Evolutionary conservation across 2,113 vertebrate species (phyloP).

Genomic region (Oenanthe melanoleuca): DNA sequence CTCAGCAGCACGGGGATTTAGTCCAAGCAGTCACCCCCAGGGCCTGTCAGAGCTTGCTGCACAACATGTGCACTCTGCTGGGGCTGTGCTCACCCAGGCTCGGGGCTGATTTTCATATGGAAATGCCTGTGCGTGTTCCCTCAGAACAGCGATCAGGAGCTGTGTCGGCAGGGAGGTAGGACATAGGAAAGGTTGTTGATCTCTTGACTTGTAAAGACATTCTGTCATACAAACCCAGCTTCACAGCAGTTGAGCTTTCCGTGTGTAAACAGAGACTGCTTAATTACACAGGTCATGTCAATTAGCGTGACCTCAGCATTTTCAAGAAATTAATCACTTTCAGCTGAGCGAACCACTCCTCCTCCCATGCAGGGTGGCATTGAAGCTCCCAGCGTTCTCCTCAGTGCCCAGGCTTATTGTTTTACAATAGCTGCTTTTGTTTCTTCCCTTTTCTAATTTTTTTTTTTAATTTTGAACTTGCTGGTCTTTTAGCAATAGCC

Average conservation of each 20-base stretch:
- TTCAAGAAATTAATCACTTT: constrained; percentile 85
- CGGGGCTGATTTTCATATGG: constrained; percentile 70
- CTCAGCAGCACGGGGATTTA: constrained; percentile 4
- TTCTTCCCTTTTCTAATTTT: background rate
- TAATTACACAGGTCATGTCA: constrained; percentile 86
- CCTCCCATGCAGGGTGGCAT: constrained; percentile 62
- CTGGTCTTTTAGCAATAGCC: constrained; percentile 25
- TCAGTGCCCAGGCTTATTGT: constrained; percentile 38
- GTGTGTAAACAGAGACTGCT: constrained; percentile 82
- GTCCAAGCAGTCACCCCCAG: constrained; percentile 12
- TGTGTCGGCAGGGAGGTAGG: constrained; percentile 71
- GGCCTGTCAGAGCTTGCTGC: constrained; percentile 33
- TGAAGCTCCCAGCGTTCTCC: constrained; percentile 50
- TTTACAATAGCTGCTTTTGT: constrained; percentile 49
- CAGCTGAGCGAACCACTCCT: constrained; percentile 40
- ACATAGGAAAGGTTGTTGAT: constrained; percentile 80
- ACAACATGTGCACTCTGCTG: constrained; percentile 36
- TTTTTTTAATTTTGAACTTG: background rate
- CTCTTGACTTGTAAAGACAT: constrained; percentile 83
- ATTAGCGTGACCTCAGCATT: constrained; percentile 82
- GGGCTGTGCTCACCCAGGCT: constrained; percentile 13
- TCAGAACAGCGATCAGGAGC: constrained; percentile 73
- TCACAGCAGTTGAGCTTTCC: constrained; percentile 74
- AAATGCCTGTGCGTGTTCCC: constrained; percentile 48
- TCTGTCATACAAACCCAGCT: constrained; percentile 77